Evolutionary conservation across 2,888 invertebrate genomes (phyloP), one percentile per base, ranked within the genome.

Genomic region (Taenaris catops): DNA sequence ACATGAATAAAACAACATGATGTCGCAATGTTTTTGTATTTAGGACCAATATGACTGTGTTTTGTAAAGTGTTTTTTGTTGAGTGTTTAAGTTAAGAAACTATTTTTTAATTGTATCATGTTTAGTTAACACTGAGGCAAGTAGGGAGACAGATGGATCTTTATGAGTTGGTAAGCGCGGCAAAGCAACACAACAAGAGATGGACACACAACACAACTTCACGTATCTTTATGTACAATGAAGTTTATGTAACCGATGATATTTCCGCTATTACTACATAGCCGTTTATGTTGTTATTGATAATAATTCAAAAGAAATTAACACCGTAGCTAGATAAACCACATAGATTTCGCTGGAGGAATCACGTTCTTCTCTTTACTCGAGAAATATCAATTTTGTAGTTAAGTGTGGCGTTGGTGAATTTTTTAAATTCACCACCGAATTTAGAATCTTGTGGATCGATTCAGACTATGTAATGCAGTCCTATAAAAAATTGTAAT

Each of bases 321-420:
- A 50, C 56, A 55, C 53, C 49, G 50, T 67, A 73, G 61, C 63
- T 66, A 69, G 58, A 53, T 48, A 47, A 51, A 62, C 59, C 68
- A 68, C 68, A 64, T 67, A 66, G 67, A 68, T 78, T 70, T 74
- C 68, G 65, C 63, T 61, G 60, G 60, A 55, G 70, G 65, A 71
- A 71, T 76, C 74, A 68, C 63, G 28, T 61, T 72, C 67, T 69
- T 70, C 66, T 68, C 70, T 67, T 69, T 71, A 75, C 62, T 75
- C 69, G 66, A 71, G 55, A 70, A 69, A 73, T 72, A 75, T 73
- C 67, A 72, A 41, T 70, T 60, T 71, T 54, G 70, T 80, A 81
- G 80, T 68, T 81, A 80, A 76, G 78, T 70, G 61, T 68, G 66
- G 24, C 71, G 73, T 70, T 70, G 69, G 69, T 63, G 70, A 47